Conservation (phyloP, 2,113 vertebrate species). For the Zosterops japonicus region DNA sequence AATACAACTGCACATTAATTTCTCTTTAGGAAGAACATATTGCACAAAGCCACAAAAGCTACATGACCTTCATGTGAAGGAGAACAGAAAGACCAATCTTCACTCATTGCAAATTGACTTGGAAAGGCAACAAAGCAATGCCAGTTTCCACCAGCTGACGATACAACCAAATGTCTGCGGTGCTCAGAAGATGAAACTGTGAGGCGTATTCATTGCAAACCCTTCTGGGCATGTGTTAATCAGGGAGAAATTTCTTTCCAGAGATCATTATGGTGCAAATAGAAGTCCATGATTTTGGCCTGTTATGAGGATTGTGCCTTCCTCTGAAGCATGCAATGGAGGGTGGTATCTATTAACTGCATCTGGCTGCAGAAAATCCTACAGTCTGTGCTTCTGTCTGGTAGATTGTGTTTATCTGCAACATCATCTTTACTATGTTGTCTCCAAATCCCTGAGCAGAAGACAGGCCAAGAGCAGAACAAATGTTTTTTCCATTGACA, state of each 20-base stretch:
- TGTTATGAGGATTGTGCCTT: neutral
- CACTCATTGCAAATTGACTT: slow-evolving; percentile 18
- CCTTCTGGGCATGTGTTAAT: slow-evolving; percentile 30
- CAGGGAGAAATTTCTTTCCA: slow-evolving; percentile 2
- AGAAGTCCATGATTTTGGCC: neutral
- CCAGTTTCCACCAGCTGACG: slow-evolving; percentile 38
- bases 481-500: neutral
- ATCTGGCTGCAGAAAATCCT: neutral
- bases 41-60: slow-evolving; percentile 58
- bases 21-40: slow-evolving; percentile 54
- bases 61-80: slow-evolving; percentile 55
- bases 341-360: neutral
- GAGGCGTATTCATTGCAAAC: neutral
- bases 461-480: neutral
- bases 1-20: slow-evolving; percentile 63
- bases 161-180: neutral
- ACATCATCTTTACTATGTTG: neutral
- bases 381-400: neutral
- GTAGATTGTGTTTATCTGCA: neutral
- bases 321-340: neutral
- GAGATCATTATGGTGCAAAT: neutral
- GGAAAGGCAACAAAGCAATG: slow-evolving; percentile 35
- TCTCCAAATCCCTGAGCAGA: neutral
- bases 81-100: slow-evolving; percentile 56
- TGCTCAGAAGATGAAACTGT: neutral